Evolutionary conservation across 2,888 invertebrate species (phyloP).

Genomic region (Smittia sp.): DNA sequence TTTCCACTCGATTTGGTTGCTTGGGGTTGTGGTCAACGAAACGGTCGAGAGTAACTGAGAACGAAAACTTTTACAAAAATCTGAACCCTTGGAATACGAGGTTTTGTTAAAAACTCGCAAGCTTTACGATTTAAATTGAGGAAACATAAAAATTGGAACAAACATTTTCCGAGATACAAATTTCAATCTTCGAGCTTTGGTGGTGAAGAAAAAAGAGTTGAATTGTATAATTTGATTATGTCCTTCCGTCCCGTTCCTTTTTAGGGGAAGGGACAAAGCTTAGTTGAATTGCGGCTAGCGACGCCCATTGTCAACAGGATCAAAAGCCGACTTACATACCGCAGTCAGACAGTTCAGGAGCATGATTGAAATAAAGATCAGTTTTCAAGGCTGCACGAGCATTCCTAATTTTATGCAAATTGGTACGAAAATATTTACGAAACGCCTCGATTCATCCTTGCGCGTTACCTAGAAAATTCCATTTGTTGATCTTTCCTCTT

Average conservation of each 20-base stretch:
- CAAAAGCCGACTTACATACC: background rate
- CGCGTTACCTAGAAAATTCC: background rate
- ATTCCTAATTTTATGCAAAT: constrained; percentile 31
- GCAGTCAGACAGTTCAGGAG: background rate
- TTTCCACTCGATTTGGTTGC: constrained; percentile 27
- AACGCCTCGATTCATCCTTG: constrained; percentile 10
- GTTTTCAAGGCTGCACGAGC: background rate
- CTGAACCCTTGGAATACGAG: too few relatives aligned
- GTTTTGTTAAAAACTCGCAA: too few relatives aligned
- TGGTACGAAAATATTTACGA: constrained; percentile 22
- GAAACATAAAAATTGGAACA: too few relatives aligned
- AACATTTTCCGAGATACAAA: background rate
- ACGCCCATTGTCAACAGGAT: constrained; percentile 1
- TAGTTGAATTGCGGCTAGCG: background rate
- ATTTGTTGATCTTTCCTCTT: background rate
- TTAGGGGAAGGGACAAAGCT: background rate
- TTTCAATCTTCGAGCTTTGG: background rate
- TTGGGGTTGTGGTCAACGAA: background rate
- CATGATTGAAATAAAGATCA: background rate
- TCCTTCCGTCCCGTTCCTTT: background rate
- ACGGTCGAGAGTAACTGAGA: too few relatives aligned
- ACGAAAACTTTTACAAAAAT: too few relatives aligned
- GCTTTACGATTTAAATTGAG: too few relatives aligned
- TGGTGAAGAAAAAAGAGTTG: background rate
- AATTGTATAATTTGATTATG: constrained; percentile 35